Conservation (phyloP, 2,888 invertebrate species). For the Mesopsocus fuscifrons region DNA sequence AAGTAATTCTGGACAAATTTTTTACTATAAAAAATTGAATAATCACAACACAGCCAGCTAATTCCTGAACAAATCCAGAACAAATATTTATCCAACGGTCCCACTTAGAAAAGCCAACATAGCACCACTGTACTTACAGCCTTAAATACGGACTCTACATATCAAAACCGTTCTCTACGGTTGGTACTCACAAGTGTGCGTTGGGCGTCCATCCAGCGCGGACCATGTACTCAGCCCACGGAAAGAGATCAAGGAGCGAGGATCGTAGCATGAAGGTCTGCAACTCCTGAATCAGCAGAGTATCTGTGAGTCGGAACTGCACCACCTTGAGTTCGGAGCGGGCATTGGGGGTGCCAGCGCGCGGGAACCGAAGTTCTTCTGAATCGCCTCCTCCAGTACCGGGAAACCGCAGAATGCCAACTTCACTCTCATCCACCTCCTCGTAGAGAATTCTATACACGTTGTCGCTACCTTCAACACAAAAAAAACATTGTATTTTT, state of each 20-base stretch:
- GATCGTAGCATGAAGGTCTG: slow-evolving; percentile 55
- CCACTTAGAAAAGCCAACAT: too few species aligned
- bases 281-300: slow-evolving; percentile 51
- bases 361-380: slow-evolving; percentile 68
- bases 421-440: slow-evolving; percentile 76
- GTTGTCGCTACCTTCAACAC: slow-evolving; percentile 32
- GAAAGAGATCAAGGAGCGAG: slow-evolving; percentile 61
- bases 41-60: too few species aligned
- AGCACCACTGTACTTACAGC: too few species aligned
- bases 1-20: too few species aligned
- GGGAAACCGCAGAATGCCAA: slow-evolving; percentile 78
- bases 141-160: too few species aligned
- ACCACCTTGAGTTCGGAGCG: slow-evolving; percentile 74
- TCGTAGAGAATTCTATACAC: slow-evolving; percentile 68
- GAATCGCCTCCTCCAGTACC: slow-evolving; percentile 64
- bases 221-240: slow-evolving; percentile 90
- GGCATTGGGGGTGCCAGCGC: slow-evolving; percentile 80
- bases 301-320: slow-evolving; percentile 46
- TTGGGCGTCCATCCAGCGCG: slow-evolving; percentile 91
- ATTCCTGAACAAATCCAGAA: too few species aligned
- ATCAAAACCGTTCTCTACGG: too few species aligned
- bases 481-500: too few species aligned
- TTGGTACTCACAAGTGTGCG: too few species aligned
- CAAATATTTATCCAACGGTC: too few species aligned
- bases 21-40: too few species aligned